Conservation (phyloP, 2,888 invertebrate species). For the Caenorhabditis zanzibari region DNA sequence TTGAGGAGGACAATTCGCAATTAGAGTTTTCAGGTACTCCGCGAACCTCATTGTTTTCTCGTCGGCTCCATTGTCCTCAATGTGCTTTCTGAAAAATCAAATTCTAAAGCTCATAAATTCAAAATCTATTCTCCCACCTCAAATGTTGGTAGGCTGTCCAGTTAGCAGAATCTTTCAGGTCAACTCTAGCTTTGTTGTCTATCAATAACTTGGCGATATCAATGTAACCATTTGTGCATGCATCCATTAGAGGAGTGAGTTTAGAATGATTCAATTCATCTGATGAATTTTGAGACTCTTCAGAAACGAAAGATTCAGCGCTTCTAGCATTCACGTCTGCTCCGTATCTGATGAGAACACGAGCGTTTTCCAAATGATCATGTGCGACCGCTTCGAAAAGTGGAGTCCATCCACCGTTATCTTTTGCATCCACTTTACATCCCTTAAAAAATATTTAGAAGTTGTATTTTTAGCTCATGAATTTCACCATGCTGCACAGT, state of each 20-base stretch:
- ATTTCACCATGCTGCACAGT: conserved; percentile 64
- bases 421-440: conserved; percentile 72
- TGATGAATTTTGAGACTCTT: conserved; percentile 16
- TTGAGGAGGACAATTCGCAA: conserved; percentile 1
- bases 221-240: conserved; percentile 68
- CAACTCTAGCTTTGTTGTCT: conserved; percentile 50
- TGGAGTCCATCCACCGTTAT: conserved; percentile 77
- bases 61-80: conserved; percentile 17
- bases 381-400: conserved; percentile 73
- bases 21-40: conserved; percentile 21
- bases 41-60: conserved; percentile 24
- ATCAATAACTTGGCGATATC: conserved; percentile 66
- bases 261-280: conserved; percentile 25
- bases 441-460: conserved; percentile 58
- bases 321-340: conserved; percentile 67
- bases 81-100: conserved; percentile 27
- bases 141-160: conserved; percentile 72
- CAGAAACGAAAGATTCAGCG: conserved; percentile 23
- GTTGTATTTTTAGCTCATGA: background rate
- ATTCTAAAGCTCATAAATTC: background rate
- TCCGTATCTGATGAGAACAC: conserved; percentile 64
- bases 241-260: conserved; percentile 76
- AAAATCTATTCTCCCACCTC: conserved; percentile 11
- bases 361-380: conserved; percentile 58
- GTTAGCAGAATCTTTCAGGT: conserved; percentile 59